Conservation (phyloP, 2,797 vertebrate genomes). For the Alca torda region DNA sequence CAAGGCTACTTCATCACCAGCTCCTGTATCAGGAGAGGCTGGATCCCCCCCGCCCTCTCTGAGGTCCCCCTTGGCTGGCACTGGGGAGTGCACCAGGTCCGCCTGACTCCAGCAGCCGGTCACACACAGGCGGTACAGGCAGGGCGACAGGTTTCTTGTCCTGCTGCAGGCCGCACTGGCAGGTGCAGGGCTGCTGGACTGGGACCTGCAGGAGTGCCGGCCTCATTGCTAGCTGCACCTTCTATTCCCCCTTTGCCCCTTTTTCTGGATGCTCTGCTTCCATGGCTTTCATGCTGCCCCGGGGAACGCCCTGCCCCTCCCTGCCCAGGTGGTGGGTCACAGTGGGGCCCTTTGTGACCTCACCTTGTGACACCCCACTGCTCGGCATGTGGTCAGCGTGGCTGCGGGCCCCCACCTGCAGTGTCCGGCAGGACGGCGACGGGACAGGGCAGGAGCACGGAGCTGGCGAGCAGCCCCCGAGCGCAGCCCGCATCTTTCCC, state of each 20-base stretch:
- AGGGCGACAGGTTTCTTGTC: background rate
- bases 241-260: too few species aligned
- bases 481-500: background rate
- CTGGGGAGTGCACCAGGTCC: too few species aligned
- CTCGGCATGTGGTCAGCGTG: background rate
- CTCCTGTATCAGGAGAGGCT: too few species aligned
- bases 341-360: background rate
- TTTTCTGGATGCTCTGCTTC: too few species aligned
- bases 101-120: too few species aligned
- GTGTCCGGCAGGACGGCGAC: background rate
- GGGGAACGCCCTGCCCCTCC: background rate
- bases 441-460: background rate
- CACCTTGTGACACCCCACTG: background rate
- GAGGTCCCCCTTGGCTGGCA: too few species aligned
- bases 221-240: too few species aligned
- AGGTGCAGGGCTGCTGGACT: background rate
- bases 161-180: background rate
- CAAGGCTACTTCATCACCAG: too few species aligned
- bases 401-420: background rate
- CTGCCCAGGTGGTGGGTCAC: background rate
- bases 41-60: too few species aligned
- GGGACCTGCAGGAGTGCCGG: background rate
- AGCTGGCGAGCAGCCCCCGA: background rate
- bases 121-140: background rate
- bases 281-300: background rate